Evolutionary conservation across 1,140 invertebrate genomes (phyloP).

Genomic region (Gryon sp.): DNA sequence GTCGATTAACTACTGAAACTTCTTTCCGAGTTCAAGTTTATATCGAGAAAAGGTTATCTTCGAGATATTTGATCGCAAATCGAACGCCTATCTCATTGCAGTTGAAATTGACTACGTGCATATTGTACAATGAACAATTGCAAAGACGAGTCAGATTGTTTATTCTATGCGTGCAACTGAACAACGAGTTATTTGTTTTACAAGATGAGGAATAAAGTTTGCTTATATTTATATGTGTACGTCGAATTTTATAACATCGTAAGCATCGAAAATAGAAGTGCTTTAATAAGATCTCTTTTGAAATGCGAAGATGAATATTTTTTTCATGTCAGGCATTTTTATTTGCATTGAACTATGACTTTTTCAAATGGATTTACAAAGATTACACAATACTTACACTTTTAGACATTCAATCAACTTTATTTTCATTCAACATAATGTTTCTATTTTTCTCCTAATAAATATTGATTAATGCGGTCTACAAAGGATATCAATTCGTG

Average conservation of each 20-base stretch:
- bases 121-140: conserved; percentile 18
- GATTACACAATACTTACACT: too few relatives aligned
- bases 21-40: conserved; percentile 44
- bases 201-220: conserved; percentile 8
- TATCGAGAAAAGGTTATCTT: conserved; percentile 51
- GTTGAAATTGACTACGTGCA: conserved; percentile 14
- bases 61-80: conserved; percentile 55
- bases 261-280: too few relatives aligned
- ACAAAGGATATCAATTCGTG: too few relatives aligned
- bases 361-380: too few relatives aligned
- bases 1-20: conserved; percentile 36
- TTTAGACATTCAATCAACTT: too few relatives aligned
- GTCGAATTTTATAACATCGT: background rate
- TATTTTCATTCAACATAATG: too few relatives aligned
- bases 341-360: too few relatives aligned
- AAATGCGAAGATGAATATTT: too few relatives aligned
- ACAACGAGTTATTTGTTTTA: conserved; percentile 21
- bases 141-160: conserved; percentile 5
- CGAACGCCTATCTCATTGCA: conserved; percentile 36
- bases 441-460: too few relatives aligned
- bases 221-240: conserved; percentile 10
- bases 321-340: too few relatives aligned
- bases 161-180: conserved; percentile 12
- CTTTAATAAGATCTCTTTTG: too few relatives aligned
- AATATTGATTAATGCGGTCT: too few relatives aligned